These are phyloP conservation scores for Rousettus leschenaultii DNA, from an alignment of 2,113 vertebrate genomes.

Conservation along the genomic window DNA sequence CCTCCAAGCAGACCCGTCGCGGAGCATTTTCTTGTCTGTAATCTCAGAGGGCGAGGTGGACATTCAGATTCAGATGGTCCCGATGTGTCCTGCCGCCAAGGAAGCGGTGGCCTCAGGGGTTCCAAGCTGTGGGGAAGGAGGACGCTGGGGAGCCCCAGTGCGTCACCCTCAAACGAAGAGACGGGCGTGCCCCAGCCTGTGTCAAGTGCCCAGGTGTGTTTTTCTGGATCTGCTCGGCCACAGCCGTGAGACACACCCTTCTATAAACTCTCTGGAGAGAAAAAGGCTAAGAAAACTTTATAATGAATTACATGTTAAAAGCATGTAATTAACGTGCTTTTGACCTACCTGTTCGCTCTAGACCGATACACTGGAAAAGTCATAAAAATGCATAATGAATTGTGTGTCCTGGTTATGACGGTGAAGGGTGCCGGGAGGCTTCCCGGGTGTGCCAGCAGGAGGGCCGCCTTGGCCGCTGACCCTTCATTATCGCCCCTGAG, in stretches of 20 bases:
- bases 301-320: background rate
- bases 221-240: fast-evolving
- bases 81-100: background rate
- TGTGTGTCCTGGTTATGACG: background rate
- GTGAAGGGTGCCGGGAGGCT: background rate
- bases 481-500: no score
- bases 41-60: background rate
- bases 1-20: background rate
- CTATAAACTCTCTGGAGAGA: background rate
- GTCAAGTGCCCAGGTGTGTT: fast-evolving
- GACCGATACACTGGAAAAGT: background rate
- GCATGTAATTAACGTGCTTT: background rate
- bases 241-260: background rate
- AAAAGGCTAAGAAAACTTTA: background rate
- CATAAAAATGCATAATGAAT: background rate
- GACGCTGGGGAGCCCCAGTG: fast-evolving
- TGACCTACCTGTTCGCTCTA: background rate
- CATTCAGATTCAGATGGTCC: background rate
- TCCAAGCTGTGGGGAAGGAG: background rate
- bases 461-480: background rate
- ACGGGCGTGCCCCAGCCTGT: no score
- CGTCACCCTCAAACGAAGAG: fast-evolving
- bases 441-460: background rate
- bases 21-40: background rate
- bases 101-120: background rate